phyloP scores from a whole-genome alignment of 1,140 invertebrate species.

The Sesamia nonagrioides region DNA sequence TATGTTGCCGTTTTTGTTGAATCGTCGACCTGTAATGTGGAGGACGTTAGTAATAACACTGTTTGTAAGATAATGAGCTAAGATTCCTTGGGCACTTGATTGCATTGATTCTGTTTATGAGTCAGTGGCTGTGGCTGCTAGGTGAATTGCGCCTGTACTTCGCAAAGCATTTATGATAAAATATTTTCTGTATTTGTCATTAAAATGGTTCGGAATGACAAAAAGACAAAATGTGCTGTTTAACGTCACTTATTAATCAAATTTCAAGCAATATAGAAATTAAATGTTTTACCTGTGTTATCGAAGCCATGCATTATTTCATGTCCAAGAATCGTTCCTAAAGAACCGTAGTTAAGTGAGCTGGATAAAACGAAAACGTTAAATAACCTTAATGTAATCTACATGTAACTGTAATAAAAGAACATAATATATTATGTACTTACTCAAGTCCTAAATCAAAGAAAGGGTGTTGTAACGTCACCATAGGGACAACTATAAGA shows the following conservation, averaged over 20 bases:
- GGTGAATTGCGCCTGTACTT: too few species aligned
- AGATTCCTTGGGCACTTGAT: neutral
- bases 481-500: slow-evolving; percentile 90
- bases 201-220: too few species aligned
- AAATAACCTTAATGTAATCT: neutral
- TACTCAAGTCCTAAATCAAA: slow-evolving; percentile 90
- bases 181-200: too few species aligned
- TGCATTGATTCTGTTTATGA: too few species aligned
- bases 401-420: neutral
- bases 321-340: slow-evolving; percentile 94
- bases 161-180: too few species aligned
- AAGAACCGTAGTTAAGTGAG: slow-evolving; percentile 94
- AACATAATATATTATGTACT: too few species aligned
- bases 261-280: slow-evolving; percentile 23
- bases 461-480: slow-evolving; percentile 92
- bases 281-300: slow-evolving; percentile 88
- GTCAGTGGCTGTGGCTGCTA: too few species aligned
- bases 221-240: too few species aligned
- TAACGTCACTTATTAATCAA: too few species aligned
- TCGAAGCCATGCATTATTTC: slow-evolving; percentile 96
- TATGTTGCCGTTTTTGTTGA: slow-evolving; percentile 92
- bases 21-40: slow-evolving; percentile 89
- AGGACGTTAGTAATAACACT: neutral
- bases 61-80: neutral
- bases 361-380: slow-evolving; percentile 80